Evolutionary conservation across 2,113 vertebrate species (phyloP), one percentile per base, ranked within the genome.

Genomic region (Ceuthmochares aereus): DNA sequence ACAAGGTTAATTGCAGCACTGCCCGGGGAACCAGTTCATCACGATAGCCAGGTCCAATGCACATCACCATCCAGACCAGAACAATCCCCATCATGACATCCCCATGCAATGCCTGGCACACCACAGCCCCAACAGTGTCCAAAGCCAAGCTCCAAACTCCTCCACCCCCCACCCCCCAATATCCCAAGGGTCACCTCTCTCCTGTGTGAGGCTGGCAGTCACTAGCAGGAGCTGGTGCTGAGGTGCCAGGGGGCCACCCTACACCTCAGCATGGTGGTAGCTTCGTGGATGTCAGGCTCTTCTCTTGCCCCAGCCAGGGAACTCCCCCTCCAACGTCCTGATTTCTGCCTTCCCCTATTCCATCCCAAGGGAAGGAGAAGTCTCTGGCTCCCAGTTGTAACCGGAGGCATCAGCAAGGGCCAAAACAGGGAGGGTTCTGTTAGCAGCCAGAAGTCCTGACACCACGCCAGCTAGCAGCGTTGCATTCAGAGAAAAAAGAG

Each of bases 351-450:
- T 85, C 52, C 81, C 37, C 81, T 83, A 75, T 78, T 91, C 83
- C 85, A 84, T 82, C 75, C 66, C 30, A 4, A 4, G 42, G 77
- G 84, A 94, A 86, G 70, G 32, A 66, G 83, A 86, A 49, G 62
- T 63, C 91, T 96, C 95, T 89, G 91, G 84, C 91, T 92, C 89
- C 87, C 1, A 5, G 67, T 10, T 75, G 78, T 89, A 89, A 94
- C 84, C 55, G 2, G 93, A 97, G 92, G 95, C 90, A 92, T 78
- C 9, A 2, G 67, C 92, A 79, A 81, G 21, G 58, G 92, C 92
- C 86, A 90, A 95, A 94, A 96, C 95, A 96, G 96, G 70, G 5
- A 90, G 42, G 54, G 93, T 90, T 96, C 96, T 96, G 94, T 97
- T 95, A 96, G 91, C 92, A 93, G 94, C 92, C 94, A 92, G 92